These are phyloP conservation scores for Colostygia pectinataria DNA, from an alignment of 2,888 invertebrate genomes.

Conservation along the genomic window DNA sequence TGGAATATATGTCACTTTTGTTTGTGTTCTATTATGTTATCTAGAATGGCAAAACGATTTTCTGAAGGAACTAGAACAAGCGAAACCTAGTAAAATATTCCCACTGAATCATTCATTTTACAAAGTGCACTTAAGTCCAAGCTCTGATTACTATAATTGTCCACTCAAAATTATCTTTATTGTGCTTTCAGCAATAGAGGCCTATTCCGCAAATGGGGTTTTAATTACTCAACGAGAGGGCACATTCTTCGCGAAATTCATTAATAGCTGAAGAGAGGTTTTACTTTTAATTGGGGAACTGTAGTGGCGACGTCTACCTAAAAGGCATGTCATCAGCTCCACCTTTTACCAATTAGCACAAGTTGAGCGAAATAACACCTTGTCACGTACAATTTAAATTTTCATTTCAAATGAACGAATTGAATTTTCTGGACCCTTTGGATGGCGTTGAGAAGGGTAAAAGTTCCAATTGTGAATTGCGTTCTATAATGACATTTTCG, in stretches of 20 bases:
- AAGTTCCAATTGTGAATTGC: conserved; percentile 47
- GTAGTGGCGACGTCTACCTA: conserved; percentile 47
- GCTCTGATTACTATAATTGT: conserved; percentile 37
- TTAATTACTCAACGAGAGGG: conserved; percentile 55
- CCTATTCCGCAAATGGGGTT: conserved; percentile 55
- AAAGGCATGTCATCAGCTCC: conserved; percentile 51
- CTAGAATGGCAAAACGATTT: no score
- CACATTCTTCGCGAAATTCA: conserved; percentile 56
- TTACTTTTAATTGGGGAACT: conserved; percentile 56
- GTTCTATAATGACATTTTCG: conserved; percentile 45
- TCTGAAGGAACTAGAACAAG: not conserved
- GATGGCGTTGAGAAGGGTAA: conserved; percentile 43
- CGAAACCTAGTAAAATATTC: conserved; percentile 6
- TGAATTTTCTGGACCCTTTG: conserved; percentile 35
- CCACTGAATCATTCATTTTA: conserved; percentile 20
- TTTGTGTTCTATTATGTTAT: no score
- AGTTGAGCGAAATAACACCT: conserved; percentile 53
- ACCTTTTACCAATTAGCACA: conserved; percentile 51
- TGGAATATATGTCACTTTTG: no score
- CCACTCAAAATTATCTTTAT: conserved; percentile 33
- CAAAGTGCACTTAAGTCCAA: conserved; percentile 25
- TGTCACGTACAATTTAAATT: conserved; percentile 49
- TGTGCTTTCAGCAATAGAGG: conserved; percentile 36
- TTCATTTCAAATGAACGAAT: conserved; percentile 45
- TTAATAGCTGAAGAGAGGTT: conserved; percentile 44